Conservation (phyloP, 2,797 vertebrate species). For the Cryptoblepharus egeriae region DNA sequence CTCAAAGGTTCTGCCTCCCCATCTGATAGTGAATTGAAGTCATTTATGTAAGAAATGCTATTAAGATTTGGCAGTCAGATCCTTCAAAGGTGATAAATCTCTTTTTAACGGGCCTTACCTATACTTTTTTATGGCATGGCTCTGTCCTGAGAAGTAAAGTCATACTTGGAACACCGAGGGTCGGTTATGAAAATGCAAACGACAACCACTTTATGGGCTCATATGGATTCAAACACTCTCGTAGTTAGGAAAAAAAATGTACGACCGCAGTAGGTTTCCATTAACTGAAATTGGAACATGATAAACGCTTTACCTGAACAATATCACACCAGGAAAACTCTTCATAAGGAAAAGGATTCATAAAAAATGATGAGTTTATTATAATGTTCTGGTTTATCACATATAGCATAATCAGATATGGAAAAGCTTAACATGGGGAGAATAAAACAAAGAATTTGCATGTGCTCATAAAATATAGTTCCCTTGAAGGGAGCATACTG, state of each 20-base stretch:
- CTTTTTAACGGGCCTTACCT: conserved; percentile 62
- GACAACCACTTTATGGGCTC: conserved; percentile 62
- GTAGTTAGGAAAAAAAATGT: conserved; percentile 39
- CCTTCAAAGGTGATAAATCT: conserved; percentile 75
- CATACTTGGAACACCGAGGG: conserved; percentile 59
- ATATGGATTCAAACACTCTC: conserved; percentile 61
- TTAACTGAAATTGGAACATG: conserved; percentile 50
- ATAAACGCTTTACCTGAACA: conserved; percentile 36
- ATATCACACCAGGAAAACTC: conserved; percentile 14
- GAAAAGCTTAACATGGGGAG: conserved; percentile 16
- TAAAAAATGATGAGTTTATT: conserved; percentile 42
- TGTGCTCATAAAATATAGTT: not conserved
- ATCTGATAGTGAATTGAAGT: conserved; percentile 72
- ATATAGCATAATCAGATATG: conserved; percentile 20
- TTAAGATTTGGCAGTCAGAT: conserved; percentile 75
- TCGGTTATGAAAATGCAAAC: conserved; percentile 77
- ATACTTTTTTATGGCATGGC: conserved; percentile 56
- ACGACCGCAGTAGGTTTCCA: conserved; percentile 13
- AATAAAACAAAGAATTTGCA: conserved; percentile 40
- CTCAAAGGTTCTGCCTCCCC: conserved; percentile 52
- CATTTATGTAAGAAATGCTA: conserved; percentile 74
- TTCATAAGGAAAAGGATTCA: not conserved
- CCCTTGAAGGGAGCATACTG: not conserved
- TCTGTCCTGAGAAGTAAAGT: conserved; percentile 73
- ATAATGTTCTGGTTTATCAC: conserved; percentile 24